phyloP scores from a whole-genome alignment of 2,113 vertebrate species.

The Muscicapa adusta region DNA sequence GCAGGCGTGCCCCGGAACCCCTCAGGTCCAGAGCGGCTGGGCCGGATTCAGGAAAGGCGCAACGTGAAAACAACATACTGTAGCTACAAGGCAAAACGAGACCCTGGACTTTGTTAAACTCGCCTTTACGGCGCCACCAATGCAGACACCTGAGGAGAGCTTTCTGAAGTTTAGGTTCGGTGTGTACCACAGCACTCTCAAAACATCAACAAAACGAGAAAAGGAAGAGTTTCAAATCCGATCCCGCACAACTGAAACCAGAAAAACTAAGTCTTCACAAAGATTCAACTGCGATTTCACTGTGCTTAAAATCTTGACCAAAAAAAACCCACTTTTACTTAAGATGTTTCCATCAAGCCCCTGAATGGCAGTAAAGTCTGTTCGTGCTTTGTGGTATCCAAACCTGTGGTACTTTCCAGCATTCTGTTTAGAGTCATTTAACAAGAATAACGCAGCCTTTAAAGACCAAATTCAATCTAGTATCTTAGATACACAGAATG shows the following conservation, averaged over 20 bases:
- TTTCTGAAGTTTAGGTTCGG: rapidly evolving
- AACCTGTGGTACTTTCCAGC: not conserved
- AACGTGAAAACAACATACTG: not conserved
- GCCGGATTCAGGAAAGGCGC: not conserved
- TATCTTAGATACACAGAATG: not conserved
- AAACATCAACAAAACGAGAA: not conserved
- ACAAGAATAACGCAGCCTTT: not conserved
- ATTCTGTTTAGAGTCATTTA: not conserved
- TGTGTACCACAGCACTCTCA: rapidly evolving
- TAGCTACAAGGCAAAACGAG: not conserved
- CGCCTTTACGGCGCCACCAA: rapidly evolving
- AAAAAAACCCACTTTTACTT: rapidly evolving
- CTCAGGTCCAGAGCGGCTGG: rapidly evolving
- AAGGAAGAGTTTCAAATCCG: not conserved
- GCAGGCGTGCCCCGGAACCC: not conserved
- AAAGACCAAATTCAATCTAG: not conserved
- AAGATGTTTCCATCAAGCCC: not conserved
- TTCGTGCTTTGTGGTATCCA: not conserved
- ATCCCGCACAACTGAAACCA: not conserved
- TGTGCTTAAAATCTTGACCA: not conserved
- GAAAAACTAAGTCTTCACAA: not conserved
- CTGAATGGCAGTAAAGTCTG: not conserved
- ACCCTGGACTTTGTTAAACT: too few relatives aligned
- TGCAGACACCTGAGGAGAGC: not conserved
- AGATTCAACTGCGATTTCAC: not conserved